Evolutionary conservation across 2,113 vertebrate genomes (phyloP), one percentile per base, ranked within the genome.

Genomic region (Parotia lawesii): DNA sequence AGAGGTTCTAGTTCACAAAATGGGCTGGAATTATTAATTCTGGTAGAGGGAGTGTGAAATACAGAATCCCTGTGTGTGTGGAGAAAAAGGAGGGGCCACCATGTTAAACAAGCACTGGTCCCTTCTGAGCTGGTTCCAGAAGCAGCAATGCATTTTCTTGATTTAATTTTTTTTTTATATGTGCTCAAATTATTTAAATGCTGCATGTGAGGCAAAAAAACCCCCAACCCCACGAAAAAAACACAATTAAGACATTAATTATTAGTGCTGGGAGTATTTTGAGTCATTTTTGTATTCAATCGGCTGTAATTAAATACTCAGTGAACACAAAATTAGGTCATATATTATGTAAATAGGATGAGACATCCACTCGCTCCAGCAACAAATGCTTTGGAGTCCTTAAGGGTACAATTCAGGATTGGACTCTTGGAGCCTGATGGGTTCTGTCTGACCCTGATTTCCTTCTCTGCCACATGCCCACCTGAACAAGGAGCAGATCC

Each of bases 271-370:
- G 69, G 96, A 95, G 71, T 92, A 88, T 96, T 97, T 97, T 92
- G 94, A 96, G 87, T 89, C 56, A 94, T 94, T 97, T 97, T 95
- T 94, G 58, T 83, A 93, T 94, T 94, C 88, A 96, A 70, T 95
- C 31, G 27, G 53, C 95, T 96, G 87, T 97, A 96, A 96, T 97
- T 96, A 96, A 96, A 96, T 90, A 95, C 87, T 95, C 89, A 40
- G 83, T 95, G 94, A 96, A 92, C 93, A 94, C 87, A 90, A 94
- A 97, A 97, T 96, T 96, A 90, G 97, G 96, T 95, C 95, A 92
- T 94, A 87, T 93, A 94, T 96, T 96, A 97, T 96, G 93, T 95
- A 96, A 97, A 96, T 96, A 96, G 94, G 93, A 97, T 93, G 94
- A 96, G 96, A 95, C 85, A 95, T 96, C 92, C 95, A 94, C 92